Base-by-base conservation (phyloP, 1,140 invertebrate species). In the Drosophila kepulauana region DNA sequence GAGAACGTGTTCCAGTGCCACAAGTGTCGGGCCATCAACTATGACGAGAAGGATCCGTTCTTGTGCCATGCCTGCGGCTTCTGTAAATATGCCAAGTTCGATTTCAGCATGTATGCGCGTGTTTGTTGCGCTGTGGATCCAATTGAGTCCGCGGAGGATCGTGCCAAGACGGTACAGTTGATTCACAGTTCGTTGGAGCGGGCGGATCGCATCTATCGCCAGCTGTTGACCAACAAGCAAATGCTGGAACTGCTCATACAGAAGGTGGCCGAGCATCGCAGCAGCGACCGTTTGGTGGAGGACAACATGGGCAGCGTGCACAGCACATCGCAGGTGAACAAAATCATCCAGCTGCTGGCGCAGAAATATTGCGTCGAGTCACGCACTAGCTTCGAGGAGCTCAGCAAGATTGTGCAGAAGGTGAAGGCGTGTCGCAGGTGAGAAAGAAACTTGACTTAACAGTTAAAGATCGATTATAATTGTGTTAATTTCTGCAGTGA, bases 81-180 rank as follows among this genome's bases (percentile, higher is more conserved):
- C 93, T 99, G 98, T 94, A 99, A 99, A 93, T 99, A 99, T 93
- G 99, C 98, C n/a, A 99, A 99, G 93, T 99, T 99, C 93, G 99
- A 99, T 93, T 98, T 97, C 91, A 98, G 97, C 7, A 94, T 99
- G 52, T 97, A 96, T 3, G 98, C 97, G 1, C 95, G 97, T 45
- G 96, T 97, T 0, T 98, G 98, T 88, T 99, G 98, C 93, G 98
- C 98, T 16, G 98, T 99, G 0, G 98, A 99, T 94, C 97, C 98
- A 0, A 99, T 99, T 46, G 98, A 99, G 90, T 99, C 96, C 90
- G 98, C 99, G 88, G 98, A 99, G 80, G 98, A 99, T 93, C 94
- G 98, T 1, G 98, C 98, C 89, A 99, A 99, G 93, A 98, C 98
- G 8, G 97, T 99, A 4, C 95, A 95, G 2, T 96, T 96, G 7